Percentiles rank a stretch among this genome's conserved stretches.
These are phyloP conservation scores for Cancer borealis DNA, from an alignment of 2,888 invertebrate species.

Conservation along the genomic window DNA sequence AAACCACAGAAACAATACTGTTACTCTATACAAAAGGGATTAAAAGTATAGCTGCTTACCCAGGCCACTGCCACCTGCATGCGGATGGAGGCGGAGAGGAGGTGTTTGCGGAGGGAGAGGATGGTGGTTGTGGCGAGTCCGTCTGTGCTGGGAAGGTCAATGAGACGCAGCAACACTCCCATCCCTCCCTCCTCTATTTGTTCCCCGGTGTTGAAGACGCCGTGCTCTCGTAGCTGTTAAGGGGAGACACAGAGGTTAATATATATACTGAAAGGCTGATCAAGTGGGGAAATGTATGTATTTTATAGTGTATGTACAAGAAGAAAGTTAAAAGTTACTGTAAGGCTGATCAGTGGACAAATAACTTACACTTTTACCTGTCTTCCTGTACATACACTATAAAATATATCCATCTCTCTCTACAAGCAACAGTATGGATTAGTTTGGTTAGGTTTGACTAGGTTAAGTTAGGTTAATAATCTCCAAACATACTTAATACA, in stretches of 20 bases:
- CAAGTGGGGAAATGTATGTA: neutral
- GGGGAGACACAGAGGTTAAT: neutral
- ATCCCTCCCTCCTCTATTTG: conserved; percentile 96
- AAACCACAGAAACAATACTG: neutral
- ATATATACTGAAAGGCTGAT: neutral
- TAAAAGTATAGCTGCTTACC: conserved; percentile 11
- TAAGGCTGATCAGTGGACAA: no score
- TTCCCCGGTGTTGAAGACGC: conserved; percentile 94
- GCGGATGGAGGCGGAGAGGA: conserved; percentile 90
- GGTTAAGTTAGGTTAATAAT: no score
- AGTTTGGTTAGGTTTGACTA: no score
- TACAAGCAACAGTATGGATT: no score
- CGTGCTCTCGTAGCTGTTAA: conserved; percentile 81
- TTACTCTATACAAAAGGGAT: neutral
- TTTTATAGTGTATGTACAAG: neutral
- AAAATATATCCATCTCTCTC: no score
- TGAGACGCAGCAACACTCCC: conserved; percentile 88
- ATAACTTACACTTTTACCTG: no score
- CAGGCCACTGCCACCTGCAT: conserved; percentile 83
- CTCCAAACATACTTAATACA: no score
- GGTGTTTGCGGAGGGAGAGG: conserved; percentile 87
- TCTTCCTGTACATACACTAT: no score
- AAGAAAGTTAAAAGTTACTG: no score
- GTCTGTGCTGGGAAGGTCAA: conserved; percentile 79
- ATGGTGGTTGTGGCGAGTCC: conserved; percentile 77